These are phyloP conservation scores for Sclerodermus sp. DNA, from an alignment of 2,888 invertebrate genomes.

Conservation along the genomic window DNA sequence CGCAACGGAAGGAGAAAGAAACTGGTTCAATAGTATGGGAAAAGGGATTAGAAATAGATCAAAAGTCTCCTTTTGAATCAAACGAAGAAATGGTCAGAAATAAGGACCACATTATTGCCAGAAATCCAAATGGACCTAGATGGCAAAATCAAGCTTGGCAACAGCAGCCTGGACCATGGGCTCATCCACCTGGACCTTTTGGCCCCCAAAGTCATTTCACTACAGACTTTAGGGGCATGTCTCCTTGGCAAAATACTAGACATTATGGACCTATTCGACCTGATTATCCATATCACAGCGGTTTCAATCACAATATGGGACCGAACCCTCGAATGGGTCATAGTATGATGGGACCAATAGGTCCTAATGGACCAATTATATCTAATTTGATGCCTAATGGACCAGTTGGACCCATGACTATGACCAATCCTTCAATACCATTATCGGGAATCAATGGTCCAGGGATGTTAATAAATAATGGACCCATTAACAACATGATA, in stretches of 20 bases:
- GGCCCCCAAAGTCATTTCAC: slow-evolving; percentile 40
- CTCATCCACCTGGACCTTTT: slow-evolving; percentile 44
- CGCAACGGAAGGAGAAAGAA: slow-evolving; percentile 72
- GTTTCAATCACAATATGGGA: slow-evolving; percentile 43
- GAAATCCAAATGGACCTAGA: slow-evolving; percentile 42
- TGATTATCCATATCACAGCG: slow-evolving; percentile 47
- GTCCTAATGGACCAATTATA: slow-evolving; percentile 41
- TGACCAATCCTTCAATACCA: slow-evolving; percentile 30
- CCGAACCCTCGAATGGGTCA: slow-evolving; percentile 42
- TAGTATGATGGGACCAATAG: slow-evolving; percentile 43
- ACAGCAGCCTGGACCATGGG: slow-evolving; percentile 47
- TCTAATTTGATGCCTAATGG: slow-evolving; percentile 36
- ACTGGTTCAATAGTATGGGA: slow-evolving; percentile 56
- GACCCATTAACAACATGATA: slow-evolving; percentile 26
- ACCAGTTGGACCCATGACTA: slow-evolving; percentile 38
- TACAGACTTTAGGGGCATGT: slow-evolving; percentile 46
- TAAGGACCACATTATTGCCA: slow-evolving; percentile 52
- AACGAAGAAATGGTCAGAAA: slow-evolving; percentile 51
- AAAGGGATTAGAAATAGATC: slow-evolving; percentile 36
- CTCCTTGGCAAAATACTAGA: slow-evolving; percentile 53
- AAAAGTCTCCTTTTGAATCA: slow-evolving; percentile 36
- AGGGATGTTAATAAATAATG: slow-evolving; percentile 38
- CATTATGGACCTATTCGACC: slow-evolving; percentile 51
- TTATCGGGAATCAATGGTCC: slow-evolving; percentile 39
- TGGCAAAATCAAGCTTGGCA: slow-evolving; percentile 50